Evolutionary conservation across 2,113 vertebrate genomes (phyloP), one percentile per base, ranked within the genome.

Genomic region (Electrona antarctica): DNA sequence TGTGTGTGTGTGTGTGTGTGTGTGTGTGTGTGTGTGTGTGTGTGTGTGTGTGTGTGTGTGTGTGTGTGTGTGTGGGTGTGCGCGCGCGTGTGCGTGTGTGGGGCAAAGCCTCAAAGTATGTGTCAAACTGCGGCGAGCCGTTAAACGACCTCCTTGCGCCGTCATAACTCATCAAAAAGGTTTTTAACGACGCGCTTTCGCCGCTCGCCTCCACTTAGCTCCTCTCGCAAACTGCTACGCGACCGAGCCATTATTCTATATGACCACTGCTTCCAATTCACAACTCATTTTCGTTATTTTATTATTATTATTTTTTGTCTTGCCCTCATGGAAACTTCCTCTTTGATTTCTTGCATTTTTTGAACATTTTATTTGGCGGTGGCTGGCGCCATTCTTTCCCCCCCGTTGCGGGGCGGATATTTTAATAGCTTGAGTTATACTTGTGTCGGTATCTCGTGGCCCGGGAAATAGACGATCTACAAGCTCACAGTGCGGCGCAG

Each of bases 301-400:
- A 77, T 68, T 48, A 66, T 71, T 21, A 21, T 21, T n/a, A n/a
- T 41, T 41, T 41, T 41, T 41, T 6, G 33, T 41, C 33, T 41
- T 41, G 33, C 33, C 3, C 33, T 65, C n/a, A 72, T 63, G 69
- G 70, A 66, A 76, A 70, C n/a, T n/a, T 29, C 14, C 11, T 6
- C 54, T 46, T 58, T 57, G 62, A 71, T 68, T 73, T 69, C 69
- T 60, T 57, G 33, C 33, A 41, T 41, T 1, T 41, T 33, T 41
- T 4, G 33, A 41, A 41, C 5, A 4, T 75, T 67, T 12, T 14
- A 69, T 74, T 71, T 79, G 54, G 54, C 65, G 59, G 61, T 79
- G 80, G 63, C 64, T 28, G 61, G 48, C 10, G 14, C 7, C 0
- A 8, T 69, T 80, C 80, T 33, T 79, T 74, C 77, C 33, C 33